These are phyloP conservation scores for Thermophis baileyi DNA, from an alignment of 2,113 vertebrate genomes.

Conservation along the genomic window DNA sequence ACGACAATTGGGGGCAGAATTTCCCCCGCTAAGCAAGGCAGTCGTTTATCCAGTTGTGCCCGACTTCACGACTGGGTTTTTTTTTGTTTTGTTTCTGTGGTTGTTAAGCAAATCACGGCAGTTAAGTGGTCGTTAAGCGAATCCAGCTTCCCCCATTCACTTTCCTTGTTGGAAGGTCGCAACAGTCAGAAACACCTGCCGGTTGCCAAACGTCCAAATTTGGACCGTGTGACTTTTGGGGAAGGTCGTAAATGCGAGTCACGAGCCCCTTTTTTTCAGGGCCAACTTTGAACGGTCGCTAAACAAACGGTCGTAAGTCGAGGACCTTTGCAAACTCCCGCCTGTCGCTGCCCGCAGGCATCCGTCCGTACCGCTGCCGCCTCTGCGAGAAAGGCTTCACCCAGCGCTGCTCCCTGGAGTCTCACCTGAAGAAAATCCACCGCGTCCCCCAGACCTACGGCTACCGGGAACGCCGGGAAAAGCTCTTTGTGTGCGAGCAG, in stretches of 20 bases:
- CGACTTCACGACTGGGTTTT: neutral
- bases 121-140: neutral
- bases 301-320: too few relatives aligned
- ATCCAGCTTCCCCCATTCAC: neutral
- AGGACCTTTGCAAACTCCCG: neutral
- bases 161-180: neutral
- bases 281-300: too few relatives aligned
- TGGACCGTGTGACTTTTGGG: neutral
- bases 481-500: conserved; percentile 88
- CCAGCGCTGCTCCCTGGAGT: conserved; percentile 86
- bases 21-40: neutral
- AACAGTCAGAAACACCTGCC: neutral
- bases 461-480: conserved; percentile 84
- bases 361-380: conserved; percentile 83
- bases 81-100: neutral
- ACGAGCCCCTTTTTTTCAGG: neutral
- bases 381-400: conserved; percentile 89
- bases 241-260: neutral
- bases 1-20: neutral
- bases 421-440: conserved; percentile 86
- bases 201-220: neutral
- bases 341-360: conserved; percentile 64
- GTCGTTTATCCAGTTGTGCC: neutral
- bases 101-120: neutral
- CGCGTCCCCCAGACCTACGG: conserved; percentile 80